Conservation (phyloP, 2,797 vertebrate genomes). For the Sebastes itinus region DNA sequence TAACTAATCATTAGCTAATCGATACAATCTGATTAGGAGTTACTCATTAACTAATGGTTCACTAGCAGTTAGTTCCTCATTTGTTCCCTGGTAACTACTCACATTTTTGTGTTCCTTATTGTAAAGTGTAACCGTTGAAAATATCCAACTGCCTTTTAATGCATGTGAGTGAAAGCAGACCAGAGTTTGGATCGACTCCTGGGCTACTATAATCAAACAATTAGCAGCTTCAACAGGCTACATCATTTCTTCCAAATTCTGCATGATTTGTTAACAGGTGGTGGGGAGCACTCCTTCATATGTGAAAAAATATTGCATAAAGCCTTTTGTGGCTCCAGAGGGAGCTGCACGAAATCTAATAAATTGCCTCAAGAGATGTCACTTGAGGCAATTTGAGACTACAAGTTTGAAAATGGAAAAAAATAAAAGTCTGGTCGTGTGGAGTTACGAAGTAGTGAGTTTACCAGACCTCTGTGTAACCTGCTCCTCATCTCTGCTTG, state of each 20-base stretch:
- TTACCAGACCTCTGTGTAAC: not conserved
- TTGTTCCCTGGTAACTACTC: no score
- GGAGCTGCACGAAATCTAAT: not conserved
- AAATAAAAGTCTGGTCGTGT: not conserved
- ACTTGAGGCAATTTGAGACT: not conserved
- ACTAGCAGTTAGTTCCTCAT: no score
- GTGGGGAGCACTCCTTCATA: not conserved
- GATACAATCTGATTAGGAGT: no score
- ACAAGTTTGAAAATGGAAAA: not conserved
- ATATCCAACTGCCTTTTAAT: not conserved
- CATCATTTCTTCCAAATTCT: not conserved
- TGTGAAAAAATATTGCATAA: not conserved
- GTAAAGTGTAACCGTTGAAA: no score
- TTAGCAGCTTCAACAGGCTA: not conserved
- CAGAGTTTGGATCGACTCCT: not conserved
- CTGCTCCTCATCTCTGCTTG: not conserved
- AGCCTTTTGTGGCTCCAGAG: not conserved
- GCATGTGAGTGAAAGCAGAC: conserved; percentile 1
- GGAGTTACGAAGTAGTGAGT: not conserved
- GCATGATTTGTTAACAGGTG: not conserved
- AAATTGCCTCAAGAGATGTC: not conserved
- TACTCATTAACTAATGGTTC: no score
- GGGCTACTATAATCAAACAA: conserved; percentile 1
- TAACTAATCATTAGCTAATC: no score
- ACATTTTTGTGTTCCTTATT: no score